Evolutionary conservation across 2,888 invertebrate genomes (phyloP).

Genomic region (Ennomos quercinarius): DNA sequence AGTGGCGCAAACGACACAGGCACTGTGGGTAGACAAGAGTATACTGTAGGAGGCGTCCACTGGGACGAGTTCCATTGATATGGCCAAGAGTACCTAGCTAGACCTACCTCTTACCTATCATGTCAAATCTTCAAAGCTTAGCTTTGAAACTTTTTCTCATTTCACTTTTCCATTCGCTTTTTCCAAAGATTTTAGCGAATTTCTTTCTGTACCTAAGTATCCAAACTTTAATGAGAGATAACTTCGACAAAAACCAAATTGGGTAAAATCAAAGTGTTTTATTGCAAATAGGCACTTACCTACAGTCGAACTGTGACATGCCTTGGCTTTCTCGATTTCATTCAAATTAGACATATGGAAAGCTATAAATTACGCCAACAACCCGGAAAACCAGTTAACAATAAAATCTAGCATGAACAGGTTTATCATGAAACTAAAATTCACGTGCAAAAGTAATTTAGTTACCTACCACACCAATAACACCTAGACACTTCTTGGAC

Average conservation of each 20-base stretch:
- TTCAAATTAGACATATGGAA: constrained; percentile 33
- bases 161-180: no score
- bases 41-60: constrained; percentile 39
- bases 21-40: constrained; percentile 40
- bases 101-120: no score
- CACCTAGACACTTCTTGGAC: no score
- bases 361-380: constrained; percentile 32
- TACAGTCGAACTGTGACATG: no score
- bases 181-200: no score
- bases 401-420: constrained; percentile 12
- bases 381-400: constrained; percentile 27
- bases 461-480: no score
- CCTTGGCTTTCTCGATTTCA: constrained; percentile 15
- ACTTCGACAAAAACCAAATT: no score
- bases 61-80: constrained; percentile 35
- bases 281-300: no score
- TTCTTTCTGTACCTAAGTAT: no score
- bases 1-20: constrained; percentile 51
- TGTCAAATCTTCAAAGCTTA: constrained; percentile 1
- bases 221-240: no score
- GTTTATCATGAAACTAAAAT: constrained; percentile 11
- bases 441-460: background rate
- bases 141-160: background rate
- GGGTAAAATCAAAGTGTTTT: no score
- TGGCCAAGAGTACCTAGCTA: constrained; percentile 6